phyloP scores from a whole-genome alignment of 2,888 invertebrate genomes.

The Bugula neritina region DNA sequence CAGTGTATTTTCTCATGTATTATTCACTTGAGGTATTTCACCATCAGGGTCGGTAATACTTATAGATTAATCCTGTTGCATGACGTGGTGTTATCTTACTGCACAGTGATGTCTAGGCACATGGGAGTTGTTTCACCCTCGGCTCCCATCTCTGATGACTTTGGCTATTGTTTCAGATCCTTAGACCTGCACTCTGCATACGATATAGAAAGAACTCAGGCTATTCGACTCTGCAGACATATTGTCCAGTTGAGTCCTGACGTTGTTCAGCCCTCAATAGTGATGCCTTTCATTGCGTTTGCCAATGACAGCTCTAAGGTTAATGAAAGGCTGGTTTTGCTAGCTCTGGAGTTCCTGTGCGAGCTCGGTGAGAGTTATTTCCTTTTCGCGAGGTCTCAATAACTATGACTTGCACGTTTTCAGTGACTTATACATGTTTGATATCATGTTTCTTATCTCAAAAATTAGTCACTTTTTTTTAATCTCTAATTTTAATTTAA shows the following conservation, averaged over 20 bases:
- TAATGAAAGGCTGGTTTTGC: constrained; percentile 74
- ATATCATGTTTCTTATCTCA: too few species aligned
- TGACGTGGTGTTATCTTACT: too few species aligned
- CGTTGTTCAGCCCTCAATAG: constrained; percentile 68
- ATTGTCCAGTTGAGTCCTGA: constrained; percentile 64
- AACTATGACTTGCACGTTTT: too few species aligned
- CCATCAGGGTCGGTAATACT: not conserved
- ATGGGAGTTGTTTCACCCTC: constrained; percentile 29
- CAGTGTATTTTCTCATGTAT: too few species aligned
- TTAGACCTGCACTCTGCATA: constrained; percentile 83
- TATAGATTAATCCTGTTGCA: too few species aligned
- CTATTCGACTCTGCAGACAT: constrained; percentile 73
- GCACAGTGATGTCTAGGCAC: not conserved
- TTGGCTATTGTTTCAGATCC: too few species aligned
- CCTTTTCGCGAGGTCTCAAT: too few species aligned
- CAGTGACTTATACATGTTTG: too few species aligned
- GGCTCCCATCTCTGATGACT: too few species aligned
- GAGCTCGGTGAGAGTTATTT: constrained; percentile 66
- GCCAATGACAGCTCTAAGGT: constrained; percentile 73
- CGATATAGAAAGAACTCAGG: constrained; percentile 75
- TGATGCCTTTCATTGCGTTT: constrained; percentile 74
- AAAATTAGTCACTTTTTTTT: too few species aligned
- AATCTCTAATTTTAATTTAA: too few species aligned
- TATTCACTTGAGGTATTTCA: not conserved
- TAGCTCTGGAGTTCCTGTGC: constrained; percentile 78